Evolutionary conservation across 1,140 invertebrate species (phyloP), one percentile per base, ranked within the genome.

Genomic region (Diuraphis noxia): DNA sequence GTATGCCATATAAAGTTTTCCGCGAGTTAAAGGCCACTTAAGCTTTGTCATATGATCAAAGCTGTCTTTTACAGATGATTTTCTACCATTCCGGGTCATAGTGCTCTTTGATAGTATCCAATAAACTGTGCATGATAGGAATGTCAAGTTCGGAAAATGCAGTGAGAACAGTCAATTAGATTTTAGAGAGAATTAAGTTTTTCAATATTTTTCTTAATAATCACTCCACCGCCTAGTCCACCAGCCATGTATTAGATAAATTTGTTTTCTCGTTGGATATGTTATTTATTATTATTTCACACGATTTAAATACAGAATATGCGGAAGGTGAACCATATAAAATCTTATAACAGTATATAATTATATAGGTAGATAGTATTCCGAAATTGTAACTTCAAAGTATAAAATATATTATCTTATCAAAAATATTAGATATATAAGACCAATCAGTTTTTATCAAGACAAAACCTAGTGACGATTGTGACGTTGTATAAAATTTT

Each of bases 141-240:
- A 34, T 25, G 63, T 88, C 38, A 1, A 10, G 49, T 8, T 3
- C 17, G 34, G 85, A 77, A 77, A 89, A 46, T 25, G 13, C 43
- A 46, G 43, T 10, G 5, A 89, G 1, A 43, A 21, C 30, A 38
- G 46, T 91, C 77, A 91, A 90, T 90, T 90, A 90, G 0, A 34
- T 56, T 49, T 38, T 10, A 19, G 1, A 90, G 21, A n/a, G 30
- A 84, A 43, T 84, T 84, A 81, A 81, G 38, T 40, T 38, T 38
- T 81, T 81, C 9, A 13, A 92, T 93, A 17, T 93, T 92, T 84
- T 25, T 84, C 95, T 95, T 94, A 95, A 98, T 94, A 95, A 98
- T 77, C 19, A 2, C 72, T n/a, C 0, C n/a, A n/a, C 46, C 46
- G 43, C 43, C 43, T 46, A 46, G 43, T 46, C 43, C 43, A 9